These are phyloP conservation scores for Podarcis muralis DNA, from an alignment of 2,113 vertebrate genomes.

Conservation along the genomic window DNA sequence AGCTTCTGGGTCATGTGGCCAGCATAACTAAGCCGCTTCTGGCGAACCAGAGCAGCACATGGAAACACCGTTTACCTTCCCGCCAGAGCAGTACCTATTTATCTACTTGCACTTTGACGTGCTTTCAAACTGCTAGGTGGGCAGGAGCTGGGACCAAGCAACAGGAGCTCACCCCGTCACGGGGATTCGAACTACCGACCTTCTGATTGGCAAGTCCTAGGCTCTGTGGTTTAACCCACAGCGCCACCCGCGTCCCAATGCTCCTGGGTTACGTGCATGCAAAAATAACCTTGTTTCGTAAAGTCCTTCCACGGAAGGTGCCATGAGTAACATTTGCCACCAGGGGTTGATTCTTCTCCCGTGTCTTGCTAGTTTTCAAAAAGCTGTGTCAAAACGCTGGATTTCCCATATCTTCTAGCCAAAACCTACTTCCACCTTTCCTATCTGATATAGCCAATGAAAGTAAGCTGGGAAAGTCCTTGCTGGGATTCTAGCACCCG, in stretches of 20 bases:
- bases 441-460: background rate
- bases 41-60: too few relatives aligned
- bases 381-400: background rate
- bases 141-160: too few relatives aligned
- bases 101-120: too few relatives aligned
- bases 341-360: background rate
- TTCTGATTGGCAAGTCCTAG: too few relatives aligned
- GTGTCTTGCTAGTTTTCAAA: background rate
- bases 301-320: background rate
- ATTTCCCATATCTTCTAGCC: background rate
- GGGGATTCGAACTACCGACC: too few relatives aligned
- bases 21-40: too few relatives aligned
- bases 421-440: background rate
- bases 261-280: constrained; percentile 1
- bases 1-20: too few relatives aligned
- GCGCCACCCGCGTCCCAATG: too few relatives aligned
- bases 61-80: too few relatives aligned
- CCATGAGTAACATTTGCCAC: background rate
- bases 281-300: constrained; percentile 50
- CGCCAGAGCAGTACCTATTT: too few relatives aligned
- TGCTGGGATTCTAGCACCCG: background rate
- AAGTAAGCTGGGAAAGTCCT: background rate
- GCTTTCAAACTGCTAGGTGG: too few relatives aligned
- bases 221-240: too few relatives aligned
- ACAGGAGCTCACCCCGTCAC: rapidly evolving